A percentile compares a stretch with the other conserved stretches of the same genome.
Conservation (phyloP, 1,140 invertebrate species). For the Heliconius hermathena region DNA sequence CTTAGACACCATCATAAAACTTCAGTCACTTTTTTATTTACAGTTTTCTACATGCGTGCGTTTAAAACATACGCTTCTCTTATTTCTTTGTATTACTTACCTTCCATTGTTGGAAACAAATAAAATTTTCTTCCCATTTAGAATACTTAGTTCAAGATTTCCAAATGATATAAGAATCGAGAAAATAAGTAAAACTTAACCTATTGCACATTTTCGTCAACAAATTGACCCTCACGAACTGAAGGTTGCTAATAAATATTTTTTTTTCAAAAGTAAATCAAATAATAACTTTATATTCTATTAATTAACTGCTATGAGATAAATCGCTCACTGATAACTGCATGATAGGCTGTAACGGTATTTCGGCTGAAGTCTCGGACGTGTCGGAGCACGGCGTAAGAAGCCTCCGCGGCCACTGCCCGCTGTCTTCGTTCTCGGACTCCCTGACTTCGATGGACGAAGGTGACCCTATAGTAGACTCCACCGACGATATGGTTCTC, state of each 20-base stretch:
- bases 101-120: background rate
- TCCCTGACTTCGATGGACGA: constrained; percentile 61
- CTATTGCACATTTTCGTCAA: constrained; percentile 60
- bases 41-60: constrained; percentile 41
- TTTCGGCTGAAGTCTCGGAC: constrained; percentile 65
- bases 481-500: constrained; percentile 57
- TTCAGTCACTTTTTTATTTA: constrained; percentile 44
- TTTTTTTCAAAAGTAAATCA: constrained; percentile 22
- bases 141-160: background rate
- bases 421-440: constrained; percentile 59
- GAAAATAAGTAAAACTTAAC: constrained; percentile 48
- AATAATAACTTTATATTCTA: constrained; percentile 34
- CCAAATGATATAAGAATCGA: background rate
- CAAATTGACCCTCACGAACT: constrained; percentile 18
- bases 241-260: constrained; percentile 33
- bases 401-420: constrained; percentile 60
- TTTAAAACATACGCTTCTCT: constrained; percentile 40
- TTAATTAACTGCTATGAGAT: constrained; percentile 41
- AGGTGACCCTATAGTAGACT: constrained; percentile 59
- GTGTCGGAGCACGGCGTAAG: constrained; percentile 66
- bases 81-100: constrained; percentile 16
- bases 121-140: background rate
- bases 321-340: constrained; percentile 63
- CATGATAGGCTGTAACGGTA: constrained; percentile 66
- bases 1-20: constrained; percentile 19